Evolutionary conservation across 2,113 vertebrate genomes (phyloP), one percentile per base, ranked within the genome.

Genomic region (Tachysurus vachellii): DNA sequence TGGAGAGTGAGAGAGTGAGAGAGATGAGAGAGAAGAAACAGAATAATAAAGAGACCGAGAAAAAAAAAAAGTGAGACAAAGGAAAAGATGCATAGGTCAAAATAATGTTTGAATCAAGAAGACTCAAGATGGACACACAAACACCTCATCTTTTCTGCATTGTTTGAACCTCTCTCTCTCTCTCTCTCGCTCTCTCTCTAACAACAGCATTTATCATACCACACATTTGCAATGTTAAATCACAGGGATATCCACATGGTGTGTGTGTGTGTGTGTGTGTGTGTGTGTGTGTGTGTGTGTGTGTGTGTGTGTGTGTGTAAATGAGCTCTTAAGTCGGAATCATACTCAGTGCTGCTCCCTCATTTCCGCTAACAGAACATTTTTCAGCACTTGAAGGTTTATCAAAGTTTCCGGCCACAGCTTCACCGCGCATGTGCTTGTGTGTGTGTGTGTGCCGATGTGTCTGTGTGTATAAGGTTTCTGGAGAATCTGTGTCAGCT

Each of bases 301-400:
- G 85, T 88, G 64, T 84, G 80, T 84, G 47, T 76, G 83, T 76
- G 84, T 80, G 77, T 79, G 79, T 17, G 62, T 83, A 83, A 83
- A 62, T 73, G 16, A 83, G 23, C 42, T 47, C 44, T 83, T 62
- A 54, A 83, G 66, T 84, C 53, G 42, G 26, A 84, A 70, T 73
- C 83, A 85, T 23, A 12, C 31, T 42, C 16, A 85, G 82, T 71
- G 66, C 66, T 73, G 31, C 64, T 75, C 68, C 21, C 83, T 84
- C 68, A 59, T 84, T 84, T 84, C 31, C 36, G 75, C 68, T 84
- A 59, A 70, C 54, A 59, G 31, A 47, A 44, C 36, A 75, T 73
- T 84, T 84, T 85, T 76, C 56, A 85, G 42, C 56, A 84, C 36
- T 62, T 42, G 17, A 28, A 85, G 17, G 56, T 85, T 76, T 85